Evolutionary conservation across 2,888 invertebrate species (phyloP).

Genomic region (Carterocephalus palaemon): DNA sequence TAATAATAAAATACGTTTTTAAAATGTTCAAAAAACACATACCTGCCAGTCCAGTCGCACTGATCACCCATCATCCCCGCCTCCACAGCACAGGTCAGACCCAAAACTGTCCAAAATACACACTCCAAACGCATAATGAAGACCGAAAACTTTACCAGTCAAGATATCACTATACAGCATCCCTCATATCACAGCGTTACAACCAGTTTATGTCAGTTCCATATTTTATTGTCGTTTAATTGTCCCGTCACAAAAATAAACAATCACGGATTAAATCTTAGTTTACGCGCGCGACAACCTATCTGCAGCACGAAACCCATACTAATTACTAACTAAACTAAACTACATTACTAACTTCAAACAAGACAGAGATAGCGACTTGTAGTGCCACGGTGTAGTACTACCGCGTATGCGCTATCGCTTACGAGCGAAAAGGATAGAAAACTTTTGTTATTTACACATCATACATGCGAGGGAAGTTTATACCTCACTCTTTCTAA

Average conservation of each 20-base stretch:
- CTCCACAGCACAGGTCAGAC: slow-evolving; percentile 62
- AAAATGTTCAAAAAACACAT: slow-evolving; percentile 36
- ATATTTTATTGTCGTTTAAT: slow-evolving; percentile 33
- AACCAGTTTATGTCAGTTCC: slow-evolving; percentile 36
- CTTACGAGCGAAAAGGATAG: slow-evolving; percentile 46
- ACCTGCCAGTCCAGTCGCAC: slow-evolving; percentile 86
- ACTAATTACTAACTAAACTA: too few relatives aligned
- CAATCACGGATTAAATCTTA: slow-evolving; percentile 36
- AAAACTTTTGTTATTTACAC: slow-evolving; percentile 36
- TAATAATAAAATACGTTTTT: slow-evolving; percentile 12
- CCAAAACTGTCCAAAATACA: slow-evolving; percentile 66
- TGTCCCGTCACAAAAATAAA: slow-evolving; percentile 44
- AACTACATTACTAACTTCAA: slow-evolving; percentile 26
- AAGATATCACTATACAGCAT: slow-evolving; percentile 32
- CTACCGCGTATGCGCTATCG: slow-evolving; percentile 23
- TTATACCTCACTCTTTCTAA: slow-evolving; percentile 34
- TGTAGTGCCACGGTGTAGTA: slow-evolving; percentile 5
- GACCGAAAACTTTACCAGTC: slow-evolving; percentile 5
- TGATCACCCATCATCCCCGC: slow-evolving; percentile 82
- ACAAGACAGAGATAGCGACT: slow-evolving; percentile 39
- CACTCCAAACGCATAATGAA: slow-evolving; percentile 51
- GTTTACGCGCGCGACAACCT: slow-evolving; percentile 33
- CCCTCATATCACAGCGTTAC: slow-evolving; percentile 47
- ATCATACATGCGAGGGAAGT: slow-evolving; percentile 27
- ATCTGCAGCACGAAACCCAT: slow-evolving; percentile 39